Evolutionary conservation across 2,797 vertebrate genomes (phyloP).

Genomic region (Acanthopagrus latus): DNA sequence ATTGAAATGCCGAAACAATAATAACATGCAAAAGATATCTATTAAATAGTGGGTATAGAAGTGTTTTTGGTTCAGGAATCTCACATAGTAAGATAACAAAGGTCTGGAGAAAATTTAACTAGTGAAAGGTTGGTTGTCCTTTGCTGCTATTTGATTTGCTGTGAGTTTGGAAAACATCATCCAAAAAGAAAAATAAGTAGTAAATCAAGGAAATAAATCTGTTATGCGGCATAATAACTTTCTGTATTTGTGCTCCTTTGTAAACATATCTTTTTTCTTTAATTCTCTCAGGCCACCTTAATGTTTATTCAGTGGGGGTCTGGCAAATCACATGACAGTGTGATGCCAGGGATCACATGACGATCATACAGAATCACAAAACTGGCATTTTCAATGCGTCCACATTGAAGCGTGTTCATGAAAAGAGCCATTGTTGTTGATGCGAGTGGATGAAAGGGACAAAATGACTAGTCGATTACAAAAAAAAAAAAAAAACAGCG

Average conservation of each 20-base stretch:
- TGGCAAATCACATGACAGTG: conserved; percentile 36
- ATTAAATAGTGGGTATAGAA: not conserved
- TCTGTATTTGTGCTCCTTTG: conserved; percentile 17
- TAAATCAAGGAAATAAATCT: not conserved
- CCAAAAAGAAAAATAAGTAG: not conserved
- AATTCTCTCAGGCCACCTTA: not conserved
- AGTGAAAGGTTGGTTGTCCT: not conserved
- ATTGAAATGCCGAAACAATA: conserved; percentile 2
- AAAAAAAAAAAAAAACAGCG: not conserved
- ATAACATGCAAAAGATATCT: not conserved
- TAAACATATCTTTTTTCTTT: not conserved
- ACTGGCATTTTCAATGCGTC: conserved; percentile 23
- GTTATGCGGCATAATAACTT: conserved; percentile 20
- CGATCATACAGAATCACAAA: conserved; percentile 35
- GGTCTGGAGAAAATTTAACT: not conserved
- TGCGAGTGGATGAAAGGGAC: not conserved
- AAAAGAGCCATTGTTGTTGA: conserved; percentile 28
- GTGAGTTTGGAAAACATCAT: not conserved
- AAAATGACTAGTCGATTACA: not conserved
- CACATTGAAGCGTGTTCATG: conserved; percentile 17
- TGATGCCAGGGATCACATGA: conserved; percentile 34
- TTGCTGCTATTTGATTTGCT: not conserved
- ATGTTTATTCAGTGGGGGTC: conserved; percentile 12
- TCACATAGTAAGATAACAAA: not conserved
- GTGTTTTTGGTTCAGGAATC: not conserved